These are phyloP conservation scores for Xestia ashworthii DNA, from an alignment of 2,888 invertebrate genomes.

Conservation along the genomic window DNA sequence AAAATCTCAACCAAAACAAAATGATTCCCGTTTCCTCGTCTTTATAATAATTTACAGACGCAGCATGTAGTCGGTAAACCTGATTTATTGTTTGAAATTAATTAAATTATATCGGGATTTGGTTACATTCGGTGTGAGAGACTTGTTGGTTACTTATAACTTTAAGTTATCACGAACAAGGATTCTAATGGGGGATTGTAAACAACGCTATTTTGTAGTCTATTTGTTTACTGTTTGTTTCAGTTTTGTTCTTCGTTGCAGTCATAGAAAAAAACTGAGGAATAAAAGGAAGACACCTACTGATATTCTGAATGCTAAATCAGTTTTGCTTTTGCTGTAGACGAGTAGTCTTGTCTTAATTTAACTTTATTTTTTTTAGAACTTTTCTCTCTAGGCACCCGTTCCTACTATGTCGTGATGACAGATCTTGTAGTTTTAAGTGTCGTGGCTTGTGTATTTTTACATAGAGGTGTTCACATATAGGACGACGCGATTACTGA, in stretches of 20 bases:
- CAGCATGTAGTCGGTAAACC: constrained; percentile 45
- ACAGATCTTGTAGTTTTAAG: too few relatives aligned
- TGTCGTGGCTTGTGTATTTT: too few relatives aligned
- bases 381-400: background rate
- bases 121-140: constrained; percentile 21
- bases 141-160: constrained; percentile 32
- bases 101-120: constrained; percentile 50
- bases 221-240: constrained; percentile 19
- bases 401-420: too few relatives aligned
- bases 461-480: too few relatives aligned
- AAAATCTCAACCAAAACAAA: constrained; percentile 10
- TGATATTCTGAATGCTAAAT: background rate
- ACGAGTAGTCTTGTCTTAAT: too few relatives aligned
- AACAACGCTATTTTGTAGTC: constrained; percentile 5
- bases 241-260: background rate
- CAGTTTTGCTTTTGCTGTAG: background rate
- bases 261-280: background rate
- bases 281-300: background rate
- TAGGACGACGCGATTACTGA: too few relatives aligned
- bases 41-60: constrained; percentile 35
- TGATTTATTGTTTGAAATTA: constrained; percentile 51
- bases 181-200: constrained; percentile 18
- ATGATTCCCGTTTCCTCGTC: constrained; percentile 25
- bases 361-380: background rate
- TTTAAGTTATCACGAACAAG: constrained; percentile 24